A percentile compares a stretch with the other conserved stretches of the same genome.
phyloP scores from a whole-genome alignment of 2,797 vertebrate species.

The Trachops cirrhosus region DNA sequence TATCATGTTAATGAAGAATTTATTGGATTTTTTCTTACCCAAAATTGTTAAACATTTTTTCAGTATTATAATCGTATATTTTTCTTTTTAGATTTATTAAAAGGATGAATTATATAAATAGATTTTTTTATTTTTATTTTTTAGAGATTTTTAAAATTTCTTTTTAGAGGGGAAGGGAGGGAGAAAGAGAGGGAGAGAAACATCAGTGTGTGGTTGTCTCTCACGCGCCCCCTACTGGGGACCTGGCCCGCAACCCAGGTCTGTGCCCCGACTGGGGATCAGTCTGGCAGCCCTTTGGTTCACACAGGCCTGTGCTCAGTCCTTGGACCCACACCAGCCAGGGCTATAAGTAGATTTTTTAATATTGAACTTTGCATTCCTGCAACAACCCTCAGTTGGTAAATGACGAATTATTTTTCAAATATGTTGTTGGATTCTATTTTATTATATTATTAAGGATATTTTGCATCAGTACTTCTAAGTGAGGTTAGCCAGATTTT shows the following conservation, averaged over 20 bases:
- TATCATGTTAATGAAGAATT: background rate
- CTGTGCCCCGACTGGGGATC: too few species aligned
- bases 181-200: too few species aligned
- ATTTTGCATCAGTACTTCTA: background rate
- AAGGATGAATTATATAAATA: background rate
- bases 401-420: background rate
- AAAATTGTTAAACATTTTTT: background rate
- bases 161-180: too few species aligned
- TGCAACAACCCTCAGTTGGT: background rate
- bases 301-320: too few species aligned
- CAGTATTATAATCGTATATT: background rate
- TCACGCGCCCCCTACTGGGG: too few species aligned
- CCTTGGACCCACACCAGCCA: too few species aligned
- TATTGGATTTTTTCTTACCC: background rate
- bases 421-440: slow-evolving; percentile 4
- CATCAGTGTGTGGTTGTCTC: too few species aligned
- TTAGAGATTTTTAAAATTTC: too few species aligned
- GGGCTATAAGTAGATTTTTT: background rate
- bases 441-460: slow-evolving; percentile 36
- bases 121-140: background rate
- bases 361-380: slow-evolving; percentile 1
- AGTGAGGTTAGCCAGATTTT: background rate
- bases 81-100: slow-evolving; percentile 25
- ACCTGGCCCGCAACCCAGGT: too few species aligned
- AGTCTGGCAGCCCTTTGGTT: too few species aligned